Evolutionary conservation across 2,888 invertebrate genomes (phyloP).

Genomic region (Scaptomyza tumidula): DNA sequence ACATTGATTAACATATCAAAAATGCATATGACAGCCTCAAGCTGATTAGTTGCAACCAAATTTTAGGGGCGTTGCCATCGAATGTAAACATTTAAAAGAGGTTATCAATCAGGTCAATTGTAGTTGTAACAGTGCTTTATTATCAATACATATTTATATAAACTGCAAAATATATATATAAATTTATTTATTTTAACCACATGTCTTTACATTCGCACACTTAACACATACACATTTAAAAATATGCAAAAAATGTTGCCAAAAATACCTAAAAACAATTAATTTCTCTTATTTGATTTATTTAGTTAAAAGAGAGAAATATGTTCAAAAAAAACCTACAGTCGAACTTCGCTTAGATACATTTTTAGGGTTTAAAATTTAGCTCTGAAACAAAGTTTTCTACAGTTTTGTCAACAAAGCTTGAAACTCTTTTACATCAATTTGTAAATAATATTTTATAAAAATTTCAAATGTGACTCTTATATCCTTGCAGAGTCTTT

Average conservation of each 20-base stretch:
- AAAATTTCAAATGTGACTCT: background rate
- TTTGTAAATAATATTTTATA: background rate
- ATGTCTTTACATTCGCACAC: constrained; percentile 60
- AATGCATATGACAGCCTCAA: constrained; percentile 34
- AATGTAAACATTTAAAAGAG: constrained; percentile 21
- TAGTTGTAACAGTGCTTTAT: constrained; percentile 27
- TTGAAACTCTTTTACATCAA: background rate
- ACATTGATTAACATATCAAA: constrained; percentile 3
- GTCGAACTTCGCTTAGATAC: constrained; percentile 1
- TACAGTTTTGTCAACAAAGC: no score
- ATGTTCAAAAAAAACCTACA: constrained; percentile 13
- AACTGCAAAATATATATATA: constrained; percentile 7
- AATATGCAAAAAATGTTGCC: constrained; percentile 11
- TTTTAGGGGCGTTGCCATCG: constrained; percentile 62
- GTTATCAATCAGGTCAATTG: constrained; percentile 44
- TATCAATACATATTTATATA: constrained; percentile 32
- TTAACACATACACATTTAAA: constrained; percentile 30
- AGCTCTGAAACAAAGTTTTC: no score
- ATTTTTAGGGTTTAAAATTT: background rate
- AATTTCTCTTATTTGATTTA: constrained; percentile 11
- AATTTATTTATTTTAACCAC: constrained; percentile 34
- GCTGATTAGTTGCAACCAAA: constrained; percentile 42
- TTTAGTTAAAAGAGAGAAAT: constrained; percentile 11
- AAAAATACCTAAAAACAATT: background rate
- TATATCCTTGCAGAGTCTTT: background rate